Evolutionary conservation across 2,113 vertebrate species (phyloP).

Genomic region (Haemorhous mexicanus): DNA sequence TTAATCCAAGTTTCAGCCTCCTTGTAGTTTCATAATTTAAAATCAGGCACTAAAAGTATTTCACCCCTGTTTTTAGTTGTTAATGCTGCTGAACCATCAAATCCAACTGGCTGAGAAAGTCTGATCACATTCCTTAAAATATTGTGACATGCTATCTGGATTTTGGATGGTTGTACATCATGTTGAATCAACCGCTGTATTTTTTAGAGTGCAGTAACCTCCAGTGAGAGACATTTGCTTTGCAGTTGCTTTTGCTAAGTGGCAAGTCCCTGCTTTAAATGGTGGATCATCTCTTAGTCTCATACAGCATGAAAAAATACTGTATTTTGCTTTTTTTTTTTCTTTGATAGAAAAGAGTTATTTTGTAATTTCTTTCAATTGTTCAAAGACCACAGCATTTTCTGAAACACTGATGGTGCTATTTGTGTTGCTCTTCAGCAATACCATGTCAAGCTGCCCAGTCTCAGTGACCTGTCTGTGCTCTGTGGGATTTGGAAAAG

Average conservation of each 20-base stretch:
- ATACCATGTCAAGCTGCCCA: neutral
- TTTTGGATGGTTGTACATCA: neutral
- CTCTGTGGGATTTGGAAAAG: neutral
- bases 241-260: neutral
- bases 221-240: neutral
- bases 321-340: neutral
- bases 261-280: neutral
- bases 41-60: constrained; percentile 22
- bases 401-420: neutral
- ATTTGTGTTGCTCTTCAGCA: neutral
- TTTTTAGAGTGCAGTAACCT: constrained; percentile 3
- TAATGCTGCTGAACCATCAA: constrained; percentile 9
- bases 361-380: neutral
- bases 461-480: neutral
- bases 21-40: constrained; percentile 13
- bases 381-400: neutral
- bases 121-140: constrained; percentile 12
- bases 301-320: neutral
- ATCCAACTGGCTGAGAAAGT: neutral
- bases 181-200: neutral
- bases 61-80: neutral
- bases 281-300: neutral
- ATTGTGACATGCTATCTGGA: neutral
- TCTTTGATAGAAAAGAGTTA: neutral
- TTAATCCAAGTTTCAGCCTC: constrained; percentile 24